Conservation (phyloP, 2,797 vertebrate species). For the Pangasius larnaudii region DNA sequence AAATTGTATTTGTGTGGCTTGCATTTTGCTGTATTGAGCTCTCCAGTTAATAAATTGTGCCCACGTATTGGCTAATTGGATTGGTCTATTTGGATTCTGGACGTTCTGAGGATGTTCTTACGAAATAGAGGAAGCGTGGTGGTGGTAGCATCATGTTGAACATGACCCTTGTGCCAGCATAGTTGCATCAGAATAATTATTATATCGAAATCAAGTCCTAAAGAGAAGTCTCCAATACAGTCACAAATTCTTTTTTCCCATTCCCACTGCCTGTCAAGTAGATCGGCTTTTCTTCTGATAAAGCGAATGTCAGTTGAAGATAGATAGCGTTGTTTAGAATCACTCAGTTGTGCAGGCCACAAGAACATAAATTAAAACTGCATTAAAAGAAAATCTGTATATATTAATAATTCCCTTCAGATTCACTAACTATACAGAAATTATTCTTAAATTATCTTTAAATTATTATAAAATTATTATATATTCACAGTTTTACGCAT, state of each 20-base stretch:
- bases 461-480: background rate
- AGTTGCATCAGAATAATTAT: background rate
- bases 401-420: background rate
- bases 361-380: background rate
- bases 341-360: background rate
- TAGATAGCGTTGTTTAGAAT: background rate
- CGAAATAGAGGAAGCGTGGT: background rate
- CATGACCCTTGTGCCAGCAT: background rate
- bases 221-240: background rate
- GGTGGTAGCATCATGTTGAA: background rate
- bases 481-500: background rate
- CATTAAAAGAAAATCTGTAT: background rate
- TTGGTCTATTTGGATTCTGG: background rate
- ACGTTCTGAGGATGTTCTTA: background rate
- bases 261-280: background rate
- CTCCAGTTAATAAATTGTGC: background rate
- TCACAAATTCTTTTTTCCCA: background rate
- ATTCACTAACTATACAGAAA: background rate
- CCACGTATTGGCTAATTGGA: background rate
- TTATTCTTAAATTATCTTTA: background rate
- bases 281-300: background rate
- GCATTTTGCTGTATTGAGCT: background rate
- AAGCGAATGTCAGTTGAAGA: background rate
- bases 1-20: background rate
- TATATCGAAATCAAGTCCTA: too few relatives aligned